Evolutionary conservation across 2,888 invertebrate species (phyloP).

Genomic region (Aspidiotus rigidus): DNA sequence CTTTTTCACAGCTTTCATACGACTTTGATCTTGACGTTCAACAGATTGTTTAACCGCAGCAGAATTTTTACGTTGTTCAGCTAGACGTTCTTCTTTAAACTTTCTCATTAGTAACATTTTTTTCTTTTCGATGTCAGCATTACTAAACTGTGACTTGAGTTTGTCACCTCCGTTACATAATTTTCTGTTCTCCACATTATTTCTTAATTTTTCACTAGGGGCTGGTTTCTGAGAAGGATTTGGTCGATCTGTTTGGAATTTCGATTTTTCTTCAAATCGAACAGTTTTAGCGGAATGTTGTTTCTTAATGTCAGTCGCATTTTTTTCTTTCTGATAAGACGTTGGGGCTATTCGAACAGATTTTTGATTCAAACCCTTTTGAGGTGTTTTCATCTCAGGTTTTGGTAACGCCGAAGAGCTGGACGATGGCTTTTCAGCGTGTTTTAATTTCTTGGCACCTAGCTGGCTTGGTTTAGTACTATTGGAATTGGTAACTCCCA

Average conservation of each 20-base stretch:
- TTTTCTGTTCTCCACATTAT: background rate
- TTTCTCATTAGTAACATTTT: background rate
- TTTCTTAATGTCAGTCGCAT: background rate
- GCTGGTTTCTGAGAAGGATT: background rate
- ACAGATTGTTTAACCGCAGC: background rate
- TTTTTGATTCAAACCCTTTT: background rate
- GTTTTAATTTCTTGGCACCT: background rate
- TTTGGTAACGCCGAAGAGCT: background rate
- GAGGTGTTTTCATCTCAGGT: background rate
- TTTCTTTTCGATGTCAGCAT: background rate
- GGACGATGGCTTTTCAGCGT: slow-evolving; percentile 10
- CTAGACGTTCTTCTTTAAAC: background rate
- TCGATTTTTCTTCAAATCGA: background rate
- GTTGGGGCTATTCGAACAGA: background rate
- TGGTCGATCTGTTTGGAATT: background rate
- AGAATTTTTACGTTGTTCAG: background rate
- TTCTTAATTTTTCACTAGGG: background rate
- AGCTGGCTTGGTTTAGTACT: slow-evolving; percentile 4
- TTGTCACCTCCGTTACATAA: background rate
- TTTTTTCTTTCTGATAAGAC: background rate
- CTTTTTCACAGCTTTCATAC: background rate
- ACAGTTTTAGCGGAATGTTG: too few species aligned
- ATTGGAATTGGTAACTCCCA: slow-evolving; percentile 1
- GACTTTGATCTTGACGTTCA: background rate
- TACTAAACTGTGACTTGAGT: background rate